Evolutionary conservation across 2,797 vertebrate genomes (phyloP).

Genomic region (Bovichtus variegatus): DNA sequence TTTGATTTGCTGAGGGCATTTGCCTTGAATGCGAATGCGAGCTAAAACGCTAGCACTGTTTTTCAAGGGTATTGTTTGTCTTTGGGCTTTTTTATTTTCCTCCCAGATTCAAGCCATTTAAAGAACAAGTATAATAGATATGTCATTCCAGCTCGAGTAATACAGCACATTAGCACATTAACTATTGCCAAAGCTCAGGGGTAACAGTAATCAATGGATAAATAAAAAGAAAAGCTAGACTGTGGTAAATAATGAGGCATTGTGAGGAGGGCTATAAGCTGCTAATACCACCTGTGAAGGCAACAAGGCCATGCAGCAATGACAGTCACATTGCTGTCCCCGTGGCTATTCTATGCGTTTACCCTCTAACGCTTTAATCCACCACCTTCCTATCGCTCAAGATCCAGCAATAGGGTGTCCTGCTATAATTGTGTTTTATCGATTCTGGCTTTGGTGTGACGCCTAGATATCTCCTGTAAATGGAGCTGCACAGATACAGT

Average conservation of each 20-base stretch:
- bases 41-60: constrained; percentile 33
- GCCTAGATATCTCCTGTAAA: constrained; percentile 76
- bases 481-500: constrained; percentile 71
- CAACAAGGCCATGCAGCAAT: constrained; percentile 33
- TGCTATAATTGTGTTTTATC: constrained; percentile 82
- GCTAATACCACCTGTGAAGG: constrained; percentile 45
- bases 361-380: constrained; percentile 68
- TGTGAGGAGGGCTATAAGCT: constrained; percentile 47
- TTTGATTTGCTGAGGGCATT: constrained; percentile 77
- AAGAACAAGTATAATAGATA: constrained; percentile 26
- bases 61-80: constrained; percentile 72
- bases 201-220: constrained; percentile 63
- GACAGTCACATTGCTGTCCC: constrained; percentile 47
- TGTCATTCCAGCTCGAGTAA: constrained; percentile 52
- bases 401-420: constrained; percentile 68
- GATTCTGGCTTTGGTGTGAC: constrained; percentile 77
- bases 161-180: constrained; percentile 64
- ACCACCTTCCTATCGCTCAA: constrained; percentile 70
- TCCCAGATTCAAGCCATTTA: constrained; percentile 50
- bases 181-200: constrained; percentile 53
- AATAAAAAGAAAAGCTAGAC: constrained; percentile 56
- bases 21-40: constrained; percentile 70
- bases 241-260: constrained; percentile 57
- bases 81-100: constrained; percentile 47
- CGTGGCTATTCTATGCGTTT: constrained; percentile 55